Evolutionary conservation across 2,113 vertebrate genomes (phyloP), one percentile per base, ranked within the genome.

Genomic region (Macquaria australasica): DNA sequence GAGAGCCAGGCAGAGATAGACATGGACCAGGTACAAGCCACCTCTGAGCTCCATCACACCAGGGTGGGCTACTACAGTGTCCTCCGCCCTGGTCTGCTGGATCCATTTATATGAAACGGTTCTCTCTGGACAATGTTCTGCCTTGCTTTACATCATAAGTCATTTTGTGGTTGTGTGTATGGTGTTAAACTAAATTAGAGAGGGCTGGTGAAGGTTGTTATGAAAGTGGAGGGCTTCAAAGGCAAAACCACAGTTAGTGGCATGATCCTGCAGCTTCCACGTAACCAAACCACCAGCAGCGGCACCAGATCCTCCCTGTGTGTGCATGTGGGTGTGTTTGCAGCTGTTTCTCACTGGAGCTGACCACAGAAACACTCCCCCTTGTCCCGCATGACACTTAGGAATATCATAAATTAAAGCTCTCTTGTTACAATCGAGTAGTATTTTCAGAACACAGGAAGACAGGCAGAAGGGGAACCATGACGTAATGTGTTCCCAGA

Each of bases 21-120:
- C 31, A 84, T 87, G 86, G 96, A 97, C 84, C 96, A 98, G 97
- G 97, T 98, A 96, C 90, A 73, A 72, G 45, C 74, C 71, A 45
- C 23, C 45, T 14, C 25, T 51, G 50, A 70, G 56, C 58, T 70
- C 55, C 70, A 14, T 55, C 78, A 34, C 85, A 28, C 37, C 76
- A 58, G 82, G 79, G 66, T 77, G 85, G 81, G 62, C 77, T 25
- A 1, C 76, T 31, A 18, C 62, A 37, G 8, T 10, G 4, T 25
- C 37, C 56, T 73, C 64, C 50, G 55, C 48, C 8, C 31, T 25
- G 67, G 12, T 63, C 66, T 64, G 53, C 31, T 45, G 20, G 7
- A 41, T 68, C 23, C 43, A 21, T 68, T 62, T 60, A 58, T 25
- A 77, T 3, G 15, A 50, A 50, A 48, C 66, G 3, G 39, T 51